Percentiles rank a stretch among this genome's conserved stretches.
These are phyloP conservation scores for Bombylius major DNA, from an alignment of 2,888 invertebrate genomes.

Conservation along the genomic window DNA sequence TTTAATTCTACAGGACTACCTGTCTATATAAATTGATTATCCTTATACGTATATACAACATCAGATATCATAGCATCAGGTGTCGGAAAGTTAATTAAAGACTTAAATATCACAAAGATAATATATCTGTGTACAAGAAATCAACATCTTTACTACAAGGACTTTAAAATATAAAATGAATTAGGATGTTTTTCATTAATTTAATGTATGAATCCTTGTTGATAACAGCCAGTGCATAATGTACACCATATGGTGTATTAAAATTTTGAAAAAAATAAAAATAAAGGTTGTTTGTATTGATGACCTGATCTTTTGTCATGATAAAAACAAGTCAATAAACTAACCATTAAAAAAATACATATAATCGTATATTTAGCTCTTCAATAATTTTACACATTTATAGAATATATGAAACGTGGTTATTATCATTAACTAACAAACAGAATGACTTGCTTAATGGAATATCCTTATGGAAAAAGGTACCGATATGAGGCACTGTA, in stretches of 20 bases:
- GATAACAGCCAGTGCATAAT: not conserved
- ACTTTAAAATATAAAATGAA: constrained; percentile 3
- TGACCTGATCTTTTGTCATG: not conserved
- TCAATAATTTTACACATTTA: too few relatives aligned
- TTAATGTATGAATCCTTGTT: not conserved
- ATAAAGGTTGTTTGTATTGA: not conserved
- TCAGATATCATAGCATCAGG: constrained; percentile 1
- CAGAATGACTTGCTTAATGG: too few relatives aligned
- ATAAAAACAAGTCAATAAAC: too few relatives aligned
- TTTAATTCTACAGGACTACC: not conserved
- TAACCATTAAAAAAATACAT: too few relatives aligned
- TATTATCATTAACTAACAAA: too few relatives aligned
- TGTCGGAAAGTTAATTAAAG: constrained; percentile 9
- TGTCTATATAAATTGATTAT: constrained; percentile 5
- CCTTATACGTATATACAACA: not conserved
- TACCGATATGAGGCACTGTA: too few relatives aligned
- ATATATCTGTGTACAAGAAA: not conserved
- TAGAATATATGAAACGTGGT: too few relatives aligned
- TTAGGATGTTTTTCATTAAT: constrained; percentile 9
- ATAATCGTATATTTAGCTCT: too few relatives aligned
- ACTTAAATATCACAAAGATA: not conserved
- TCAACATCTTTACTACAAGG: not conserved
- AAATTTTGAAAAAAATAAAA: not conserved
- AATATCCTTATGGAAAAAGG: too few relatives aligned
- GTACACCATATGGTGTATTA: not conserved